phyloP scores from a whole-genome alignment of 2,888 invertebrate species.

The Acrocyrtus sp. region DNA sequence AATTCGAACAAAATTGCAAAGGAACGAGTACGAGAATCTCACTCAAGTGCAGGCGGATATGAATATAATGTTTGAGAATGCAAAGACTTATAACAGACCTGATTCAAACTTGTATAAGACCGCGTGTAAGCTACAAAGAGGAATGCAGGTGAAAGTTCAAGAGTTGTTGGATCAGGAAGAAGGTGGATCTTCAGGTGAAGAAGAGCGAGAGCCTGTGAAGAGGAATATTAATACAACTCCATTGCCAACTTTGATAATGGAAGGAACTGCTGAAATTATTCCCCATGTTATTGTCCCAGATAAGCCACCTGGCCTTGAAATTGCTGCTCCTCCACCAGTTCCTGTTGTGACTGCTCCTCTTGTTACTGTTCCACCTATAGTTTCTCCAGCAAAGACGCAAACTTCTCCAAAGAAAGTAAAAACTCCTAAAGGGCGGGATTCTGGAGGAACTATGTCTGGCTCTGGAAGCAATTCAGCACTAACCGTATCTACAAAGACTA shows the following conservation, averaged over 20 bases:
- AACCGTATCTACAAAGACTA: constrained; percentile 29
- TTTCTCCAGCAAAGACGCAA: constrained; percentile 3
- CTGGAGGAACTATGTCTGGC: constrained; percentile 15
- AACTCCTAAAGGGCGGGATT: constrained; percentile 9
- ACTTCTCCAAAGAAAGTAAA: constrained; percentile 37
- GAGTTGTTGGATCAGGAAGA: constrained; percentile 76
- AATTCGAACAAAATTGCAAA: constrained; percentile 71
- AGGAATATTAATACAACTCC: constrained; percentile 47
- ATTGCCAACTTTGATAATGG: constrained; percentile 46
- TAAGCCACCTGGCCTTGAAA: constrained; percentile 40
- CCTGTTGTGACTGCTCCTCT: too few relatives aligned
- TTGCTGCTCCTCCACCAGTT: constrained; percentile 24
- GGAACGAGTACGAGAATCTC: constrained; percentile 83
- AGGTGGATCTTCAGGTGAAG: constrained; percentile 61
- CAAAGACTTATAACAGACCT: constrained; percentile 86
- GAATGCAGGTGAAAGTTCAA: constrained; percentile 83
- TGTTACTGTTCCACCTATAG: background rate
- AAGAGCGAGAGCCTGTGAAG: constrained; percentile 14
- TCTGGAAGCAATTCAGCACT: background rate
- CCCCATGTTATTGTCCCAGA: constrained; percentile 29
- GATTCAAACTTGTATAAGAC: constrained; percentile 85
- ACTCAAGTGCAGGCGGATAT: constrained; percentile 93
- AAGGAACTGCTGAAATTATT: constrained; percentile 33
- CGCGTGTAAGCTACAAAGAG: constrained; percentile 84
- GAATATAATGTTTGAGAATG: constrained; percentile 97